phyloP scores from a whole-genome alignment of 1,140 invertebrate species.

The Caenorhabditis brenneri region DNA sequence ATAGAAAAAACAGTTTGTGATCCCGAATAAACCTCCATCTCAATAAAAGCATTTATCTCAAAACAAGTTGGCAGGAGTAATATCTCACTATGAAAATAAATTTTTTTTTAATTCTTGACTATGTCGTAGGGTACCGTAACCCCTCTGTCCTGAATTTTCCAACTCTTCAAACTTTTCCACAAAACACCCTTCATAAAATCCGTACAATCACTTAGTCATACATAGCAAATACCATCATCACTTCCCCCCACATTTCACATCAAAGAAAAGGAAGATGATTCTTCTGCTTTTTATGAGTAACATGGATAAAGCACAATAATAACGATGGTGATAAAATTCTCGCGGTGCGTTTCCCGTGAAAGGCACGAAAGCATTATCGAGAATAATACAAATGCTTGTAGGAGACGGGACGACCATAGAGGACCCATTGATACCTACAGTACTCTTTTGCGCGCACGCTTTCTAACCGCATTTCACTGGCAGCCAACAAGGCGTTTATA shows the following conservation, averaged over 20 bases:
- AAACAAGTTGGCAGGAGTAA: no score
- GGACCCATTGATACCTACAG: not conserved
- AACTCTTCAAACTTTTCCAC: not conserved
- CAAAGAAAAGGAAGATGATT: not conserved
- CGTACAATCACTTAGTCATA: not conserved
- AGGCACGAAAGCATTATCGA: not conserved
- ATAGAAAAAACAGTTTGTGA: no score
- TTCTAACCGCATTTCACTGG: no score
- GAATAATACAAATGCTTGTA: no score
- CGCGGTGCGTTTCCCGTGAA: not conserved
- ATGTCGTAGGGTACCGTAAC: no score
- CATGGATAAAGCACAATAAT: slow-evolving; percentile 4
- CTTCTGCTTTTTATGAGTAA: not conserved
- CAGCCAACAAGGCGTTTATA: not conserved
- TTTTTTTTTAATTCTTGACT: no score
- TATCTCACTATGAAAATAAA: no score
- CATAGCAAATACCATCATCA: not conserved
- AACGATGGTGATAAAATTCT: slow-evolving; percentile 30
- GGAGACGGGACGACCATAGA: no score
- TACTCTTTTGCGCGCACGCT: not conserved
- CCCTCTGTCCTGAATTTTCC: not conserved
- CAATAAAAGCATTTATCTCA: no score
- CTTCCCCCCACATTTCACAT: not conserved
- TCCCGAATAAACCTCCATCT: no score
- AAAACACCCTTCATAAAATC: not conserved